Evolutionary conservation across 2,888 invertebrate genomes (phyloP), one percentile per base, ranked within the genome.

Genomic region (Galerucella calmariensis): DNA sequence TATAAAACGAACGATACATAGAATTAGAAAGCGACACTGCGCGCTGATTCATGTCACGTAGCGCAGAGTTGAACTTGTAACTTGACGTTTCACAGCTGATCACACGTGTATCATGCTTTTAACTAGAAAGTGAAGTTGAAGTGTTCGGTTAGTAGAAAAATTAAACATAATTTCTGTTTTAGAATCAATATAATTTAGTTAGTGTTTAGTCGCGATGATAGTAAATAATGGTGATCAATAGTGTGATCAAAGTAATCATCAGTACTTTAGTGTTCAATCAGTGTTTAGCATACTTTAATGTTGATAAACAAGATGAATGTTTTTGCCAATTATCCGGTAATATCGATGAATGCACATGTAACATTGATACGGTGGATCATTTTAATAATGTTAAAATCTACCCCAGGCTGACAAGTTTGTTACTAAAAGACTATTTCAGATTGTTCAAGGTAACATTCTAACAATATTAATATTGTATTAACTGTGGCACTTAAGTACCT

Each of bases 361-460:
- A 93, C 87, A 94, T 97, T 46, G 95, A 97, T 86, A 97, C 95
- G 1, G 95, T 99, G 78, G 98, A 99, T 89, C 92, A 94, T 85
- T 97, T 97, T 85, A 99, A 99, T 89, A 99, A 99, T 87, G 91
- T 94, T 75, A 96, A 95, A 88, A 92, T 99, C 73, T 97, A 94
- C 88, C 98, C 99, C 2, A 91, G 97, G 77, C 89, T 99, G 69
- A 94, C 94, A 84, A 96, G 96, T 87, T 89, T 99, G 72, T 90
- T 99, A 70, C 91, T 93, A 76, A 95, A 95, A 87, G 96, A 98
- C 87, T 99, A 96, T 89, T 99, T 99, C 88, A 92, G 97, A 78
- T 77, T 78, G 70, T 79, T 69, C 61, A 79, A 79, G 79, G 79
- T 79, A 79, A 20, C 12, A 3, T 27, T 27, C 6, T 56, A 56